phyloP scores from a whole-genome alignment of 2,888 invertebrate genomes.

The Ormyrus pomaceus region DNA sequence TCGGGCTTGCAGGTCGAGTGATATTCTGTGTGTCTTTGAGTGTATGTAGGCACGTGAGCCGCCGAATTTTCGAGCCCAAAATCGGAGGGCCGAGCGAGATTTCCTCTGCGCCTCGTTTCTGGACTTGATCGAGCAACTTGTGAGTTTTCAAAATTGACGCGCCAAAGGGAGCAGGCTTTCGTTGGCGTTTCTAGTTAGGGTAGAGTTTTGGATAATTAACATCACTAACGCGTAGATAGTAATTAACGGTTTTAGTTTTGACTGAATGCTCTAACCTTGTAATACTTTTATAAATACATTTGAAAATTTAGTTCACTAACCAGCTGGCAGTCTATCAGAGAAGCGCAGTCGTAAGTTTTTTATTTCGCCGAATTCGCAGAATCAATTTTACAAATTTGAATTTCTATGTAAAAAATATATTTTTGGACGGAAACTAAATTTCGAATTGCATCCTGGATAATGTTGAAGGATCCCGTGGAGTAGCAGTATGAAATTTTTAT shows the following conservation, averaged over 20 bases:
- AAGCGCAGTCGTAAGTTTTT: neutral
- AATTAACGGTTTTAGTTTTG: neutral
- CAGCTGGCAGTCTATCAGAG: constrained; percentile 10
- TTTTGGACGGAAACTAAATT: no score
- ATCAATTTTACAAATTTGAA: neutral
- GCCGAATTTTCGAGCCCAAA: neutral
- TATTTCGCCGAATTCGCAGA: neutral
- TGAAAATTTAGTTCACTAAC: constrained; percentile 27
- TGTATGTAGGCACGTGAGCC: no score
- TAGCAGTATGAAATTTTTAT: neutral
- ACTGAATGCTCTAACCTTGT: neutral
- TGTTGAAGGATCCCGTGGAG: neutral
- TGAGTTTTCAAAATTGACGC: no score
- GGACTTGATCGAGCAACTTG: no score
- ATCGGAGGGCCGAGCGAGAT: no score
- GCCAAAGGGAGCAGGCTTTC: neutral
- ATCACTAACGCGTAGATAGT: neutral
- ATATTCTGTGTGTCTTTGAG: no score
- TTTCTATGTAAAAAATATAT: neutral
- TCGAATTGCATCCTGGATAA: neutral
- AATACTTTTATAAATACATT: neutral
- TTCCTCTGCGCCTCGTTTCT: no score
- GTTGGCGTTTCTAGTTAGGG: neutral
- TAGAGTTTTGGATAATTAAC: neutral
- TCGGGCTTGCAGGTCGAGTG: no score